A percentile compares a stretch with the other conserved stretches of the same genome.
Conservation (phyloP, 1,140 invertebrate species). For the Formica exsecta region DNA sequence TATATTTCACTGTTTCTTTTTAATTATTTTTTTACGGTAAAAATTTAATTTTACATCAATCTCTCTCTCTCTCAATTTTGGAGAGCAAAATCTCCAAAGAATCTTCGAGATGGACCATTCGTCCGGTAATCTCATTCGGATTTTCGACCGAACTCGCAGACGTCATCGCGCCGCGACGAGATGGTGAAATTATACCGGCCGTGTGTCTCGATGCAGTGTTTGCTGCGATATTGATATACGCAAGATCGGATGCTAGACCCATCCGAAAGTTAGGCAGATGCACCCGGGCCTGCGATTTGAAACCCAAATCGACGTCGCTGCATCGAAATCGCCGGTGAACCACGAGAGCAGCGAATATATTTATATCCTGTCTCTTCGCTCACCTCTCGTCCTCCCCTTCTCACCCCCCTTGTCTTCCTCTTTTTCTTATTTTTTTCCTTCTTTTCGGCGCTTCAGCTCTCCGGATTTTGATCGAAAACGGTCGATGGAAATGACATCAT, state of each 20-base stretch:
- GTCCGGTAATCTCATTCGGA: background rate
- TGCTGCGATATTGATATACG: background rate
- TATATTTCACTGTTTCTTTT: background rate
- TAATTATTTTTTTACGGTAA: constrained; percentile 6
- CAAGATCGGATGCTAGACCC: constrained; percentile 56
- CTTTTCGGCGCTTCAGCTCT: background rate
- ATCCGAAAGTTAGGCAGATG: constrained; percentile 75
- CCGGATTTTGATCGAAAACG: background rate
- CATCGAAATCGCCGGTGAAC: constrained; percentile 71
- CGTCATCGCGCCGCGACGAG: constrained; percentile 23
- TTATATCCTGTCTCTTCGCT: constrained; percentile 34
- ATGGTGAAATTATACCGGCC: constrained; percentile 58
- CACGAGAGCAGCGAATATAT: constrained; percentile 68
- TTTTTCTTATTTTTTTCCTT: background rate
- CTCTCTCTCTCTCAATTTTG: background rate
- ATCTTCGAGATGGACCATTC: constrained; percentile 14
- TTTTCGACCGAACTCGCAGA: constrained; percentile 18
- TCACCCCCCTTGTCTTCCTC: background rate
- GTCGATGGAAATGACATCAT: constrained; percentile 18
- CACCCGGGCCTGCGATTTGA: constrained; percentile 75
- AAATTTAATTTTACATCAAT: constrained; percentile 9
- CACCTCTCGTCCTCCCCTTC: background rate
- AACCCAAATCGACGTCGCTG: constrained; percentile 75
- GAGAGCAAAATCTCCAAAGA: background rate
- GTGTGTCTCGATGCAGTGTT: constrained; percentile 55